Evolutionary conservation across 2,888 invertebrate genomes (phyloP).

Genomic region (Abscondita cerata): DNA sequence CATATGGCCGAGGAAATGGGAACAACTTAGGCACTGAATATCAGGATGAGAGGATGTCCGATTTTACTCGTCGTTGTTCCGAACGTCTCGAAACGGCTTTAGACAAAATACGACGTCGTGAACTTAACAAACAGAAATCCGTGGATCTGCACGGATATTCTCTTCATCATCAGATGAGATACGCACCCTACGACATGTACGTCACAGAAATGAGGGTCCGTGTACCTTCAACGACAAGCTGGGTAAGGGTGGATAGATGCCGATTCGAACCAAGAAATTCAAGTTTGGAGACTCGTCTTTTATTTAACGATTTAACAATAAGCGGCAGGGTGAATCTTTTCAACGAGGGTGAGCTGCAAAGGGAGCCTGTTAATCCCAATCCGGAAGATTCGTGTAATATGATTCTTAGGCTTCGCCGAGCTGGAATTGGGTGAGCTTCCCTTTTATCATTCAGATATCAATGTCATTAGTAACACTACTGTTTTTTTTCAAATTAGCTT

Average conservation of each 20-base stretch:
- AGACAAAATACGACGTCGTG: conserved; percentile 68
- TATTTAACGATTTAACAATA: conserved; percentile 81
- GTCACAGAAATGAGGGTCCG: conserved; percentile 74
- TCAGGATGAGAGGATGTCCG: conserved; percentile 48
- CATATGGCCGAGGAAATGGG: conserved; percentile 49
- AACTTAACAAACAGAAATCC: conserved; percentile 61
- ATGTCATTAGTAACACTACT: not conserved
- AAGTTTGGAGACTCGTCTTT: conserved; percentile 76
- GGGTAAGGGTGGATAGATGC: conserved; percentile 77
- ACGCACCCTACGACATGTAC: conserved; percentile 72
- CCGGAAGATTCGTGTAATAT: conserved; percentile 71
- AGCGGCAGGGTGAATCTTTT: conserved; percentile 76
- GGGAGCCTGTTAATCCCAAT: conserved; percentile 53
- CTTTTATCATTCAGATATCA: conserved; percentile 39
- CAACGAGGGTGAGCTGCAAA: conserved; percentile 57
- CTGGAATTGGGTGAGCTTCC: conserved; percentile 70
- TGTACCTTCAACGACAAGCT: conserved; percentile 69
- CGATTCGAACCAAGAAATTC: conserved; percentile 76
- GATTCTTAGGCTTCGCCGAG: conserved; percentile 77
- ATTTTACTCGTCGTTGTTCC: conserved; percentile 62
- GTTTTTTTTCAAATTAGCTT: conserved; percentile 56
- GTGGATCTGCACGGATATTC: conserved; percentile 70
- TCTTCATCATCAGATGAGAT: conserved; percentile 67
- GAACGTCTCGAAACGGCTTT: conserved; percentile 71
- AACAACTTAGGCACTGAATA: conserved; percentile 45